Base-by-base conservation (phyloP, 2,113 vertebrate species). In the Sciurus niger region DNA sequence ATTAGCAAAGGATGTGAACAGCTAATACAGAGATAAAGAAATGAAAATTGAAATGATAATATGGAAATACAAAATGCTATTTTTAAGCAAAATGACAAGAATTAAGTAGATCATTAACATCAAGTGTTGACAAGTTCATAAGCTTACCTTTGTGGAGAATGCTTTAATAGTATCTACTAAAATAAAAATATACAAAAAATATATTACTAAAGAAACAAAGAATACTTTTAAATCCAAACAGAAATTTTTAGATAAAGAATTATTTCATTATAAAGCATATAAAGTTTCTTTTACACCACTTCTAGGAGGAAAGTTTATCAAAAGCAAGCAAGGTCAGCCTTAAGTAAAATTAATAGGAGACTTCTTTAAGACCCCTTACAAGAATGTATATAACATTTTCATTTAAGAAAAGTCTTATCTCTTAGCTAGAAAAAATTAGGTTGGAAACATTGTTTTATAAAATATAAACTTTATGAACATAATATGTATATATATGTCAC, bases 1-100 rank as follows among this genome's bases (percentile, higher is more conserved):
- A 22, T 28, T 18, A 58, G 51, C 32, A 12, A 78, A 48, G 18
- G 51, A 34, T 58, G 90, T 88, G 13, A 87, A 83, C 17, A 93
- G 28, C 2, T 13, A 86, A 93, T 78, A 93, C 48, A 90, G 37
- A 89, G n/a, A 87, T 93, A 90, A 60, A 77, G 93, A 95, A 73
- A 72, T 8, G 40, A 89, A 90, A 90, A 63, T 60, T 60, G n/a
- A 93, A 90, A 87, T 4, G n/a, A 76, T 43, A 95, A 91, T 28
- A 77, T 32, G 25, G 37, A 37, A 80, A 80, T 89, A 93, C 12
- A 89, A 83, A 46, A 79, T 24, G 2, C 46, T 77, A 72, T 2
- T 22, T 37, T 84, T 48, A 55, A 77, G 58, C 32, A 67, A 90
- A 93, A 84, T 80, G 72, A 53, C 9, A 73, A 86, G 70, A 93